These are phyloP conservation scores for Henicopernis longicauda DNA, from an alignment of 2,113 vertebrate species.

Conservation along the genomic window DNA sequence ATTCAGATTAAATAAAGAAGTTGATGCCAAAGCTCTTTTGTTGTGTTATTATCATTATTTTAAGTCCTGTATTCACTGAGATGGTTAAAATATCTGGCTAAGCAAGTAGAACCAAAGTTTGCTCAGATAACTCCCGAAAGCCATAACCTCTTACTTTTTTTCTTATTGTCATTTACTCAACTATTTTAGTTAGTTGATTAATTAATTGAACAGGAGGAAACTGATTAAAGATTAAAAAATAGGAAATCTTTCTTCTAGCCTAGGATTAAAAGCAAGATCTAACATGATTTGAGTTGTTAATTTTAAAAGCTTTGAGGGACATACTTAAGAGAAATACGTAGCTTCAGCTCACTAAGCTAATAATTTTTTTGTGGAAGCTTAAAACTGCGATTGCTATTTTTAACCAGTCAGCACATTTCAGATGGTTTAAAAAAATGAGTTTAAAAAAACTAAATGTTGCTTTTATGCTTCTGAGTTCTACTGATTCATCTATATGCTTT, in stretches of 20 bases:
- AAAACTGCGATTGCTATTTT: neutral
- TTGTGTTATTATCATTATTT: neutral
- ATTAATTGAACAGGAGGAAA: neutral
- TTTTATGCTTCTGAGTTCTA: neutral
- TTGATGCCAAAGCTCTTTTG: neutral
- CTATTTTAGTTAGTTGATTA: neutral
- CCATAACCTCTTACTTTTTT: neutral
- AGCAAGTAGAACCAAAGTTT: neutral
- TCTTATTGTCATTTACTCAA: neutral
- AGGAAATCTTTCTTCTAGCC: neutral
- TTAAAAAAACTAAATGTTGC: neutral
- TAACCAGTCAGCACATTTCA: neutral
- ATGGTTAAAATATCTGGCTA: neutral
- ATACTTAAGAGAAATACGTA: neutral
- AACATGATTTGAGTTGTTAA: neutral
- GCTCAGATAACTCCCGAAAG: neutral
- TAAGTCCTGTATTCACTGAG: neutral
- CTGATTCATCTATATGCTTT: neutral
- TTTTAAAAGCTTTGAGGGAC: neutral
- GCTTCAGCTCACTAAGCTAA: neutral
- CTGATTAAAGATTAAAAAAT: neutral
- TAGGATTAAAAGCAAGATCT: neutral
- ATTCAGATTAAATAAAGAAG: neutral
- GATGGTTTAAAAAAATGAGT: neutral
- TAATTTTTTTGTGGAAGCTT: neutral